Evolutionary conservation across 2,888 invertebrate species (phyloP), one percentile per base, ranked within the genome.

Genomic region (Ichneumoninae sp.): DNA sequence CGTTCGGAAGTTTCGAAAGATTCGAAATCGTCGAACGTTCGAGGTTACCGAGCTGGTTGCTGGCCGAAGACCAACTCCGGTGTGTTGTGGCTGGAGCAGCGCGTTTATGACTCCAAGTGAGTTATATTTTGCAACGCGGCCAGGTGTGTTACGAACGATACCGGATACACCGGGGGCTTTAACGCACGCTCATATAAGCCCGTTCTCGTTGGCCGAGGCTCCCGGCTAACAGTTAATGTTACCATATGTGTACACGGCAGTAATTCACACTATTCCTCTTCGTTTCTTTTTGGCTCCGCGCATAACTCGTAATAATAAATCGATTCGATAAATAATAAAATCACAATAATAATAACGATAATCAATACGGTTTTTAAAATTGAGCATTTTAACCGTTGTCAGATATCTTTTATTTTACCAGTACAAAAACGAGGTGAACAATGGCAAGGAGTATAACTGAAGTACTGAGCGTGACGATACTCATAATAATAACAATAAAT

Each of bases 101-200:
- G 47, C 10, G 47, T 84, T 81, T 81, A 81, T 47, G 69, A 78
- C 74, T 76, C 60, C 40, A 26, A 26, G 47, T 33, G 63, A 74
- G 52, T 81, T 81, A 77, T 81, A 76, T 78, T 78, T 78, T 70
- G 78, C 69, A 70, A 63, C 16, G 33, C 68, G 77, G 77, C 81
- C 84, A 81, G 81, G 77, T 81, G 84, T 63, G 81, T 74, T 74
- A 74, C 83, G 50, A 70, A 68, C 76, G 65, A 81, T 81, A 84
- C 84, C 77, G 84, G 73, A 84, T 76, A 77, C 57, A 52, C 30
- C 52, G 50, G 68, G 60, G 40, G 52, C 63, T 16, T 75, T 76
- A 81, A 77, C 22, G 66, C 44, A n/a, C 36, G 30, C 22, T 44
- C 73, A 60, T 60, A 47, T 47, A 26, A 22, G 26, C 22, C 26